Evolutionary conservation across 2,797 vertebrate genomes (phyloP), one percentile per base, ranked within the genome.

Genomic region (Botia kubotai): DNA sequence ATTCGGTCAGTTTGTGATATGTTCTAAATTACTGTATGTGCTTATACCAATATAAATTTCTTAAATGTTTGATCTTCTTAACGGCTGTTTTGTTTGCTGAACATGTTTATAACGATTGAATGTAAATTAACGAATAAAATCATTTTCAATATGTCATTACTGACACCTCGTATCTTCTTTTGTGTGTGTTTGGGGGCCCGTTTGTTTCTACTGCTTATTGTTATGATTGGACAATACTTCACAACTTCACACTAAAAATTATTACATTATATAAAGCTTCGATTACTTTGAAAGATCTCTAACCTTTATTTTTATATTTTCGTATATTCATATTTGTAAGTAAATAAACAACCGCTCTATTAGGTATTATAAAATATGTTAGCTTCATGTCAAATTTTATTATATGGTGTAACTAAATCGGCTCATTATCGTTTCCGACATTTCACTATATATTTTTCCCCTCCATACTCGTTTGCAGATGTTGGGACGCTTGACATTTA

Each of bases 61-160:
- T 96, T 96, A 95, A 96, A 96, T 97, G 96, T 97, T 96, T 94
- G 94, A 96, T 91, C 94, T 92, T 95, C 90, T 93, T 93, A 93
- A 88, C 88, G 88, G 94, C 92, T 91, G 94, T 93, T 95, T 96
- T 93, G 94, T 95, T 96, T 95, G 93, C 94, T 94, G 91, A 89
- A 95, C 94, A 93, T 94, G 93, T 96, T 97, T 97, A 94, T 96
- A 97, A 95, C 92, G 91, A 96, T 93, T 96, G 89, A 95, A 93
- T 97, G 96, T 97, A 95, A 95, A 96, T 94, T 94, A 94, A 95
- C 92, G 94, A 97, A 97, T 97, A 98, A 98, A 96, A 96, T 93
- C 93, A 95, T 95, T 97, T 97, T 95, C 95, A 92, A 94, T 96
- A 96, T 91, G 95, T 94, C 94, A 95, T 87, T 90, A 91, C 93